Base-by-base conservation (phyloP, 2,113 vertebrate species). In the Theristicus caerulescens region DNA sequence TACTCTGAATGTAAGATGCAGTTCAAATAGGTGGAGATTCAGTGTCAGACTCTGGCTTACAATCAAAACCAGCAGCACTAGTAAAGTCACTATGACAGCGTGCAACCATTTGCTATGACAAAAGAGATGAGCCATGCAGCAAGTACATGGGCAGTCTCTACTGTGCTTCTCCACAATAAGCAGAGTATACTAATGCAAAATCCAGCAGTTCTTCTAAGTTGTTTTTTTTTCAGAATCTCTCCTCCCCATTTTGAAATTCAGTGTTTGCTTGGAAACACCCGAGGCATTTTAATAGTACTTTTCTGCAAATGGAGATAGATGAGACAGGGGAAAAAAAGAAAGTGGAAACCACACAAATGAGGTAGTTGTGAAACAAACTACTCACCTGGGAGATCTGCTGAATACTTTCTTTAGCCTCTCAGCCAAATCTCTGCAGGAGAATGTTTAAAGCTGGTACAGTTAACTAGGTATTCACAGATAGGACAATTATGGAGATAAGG, bases 121-220 rank as follows among this genome's bases (percentile, higher is more conserved):
- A 83, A 86, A 81, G 52, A 82, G 36, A 57, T 38, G 27, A 93
- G 46, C 32, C 46, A 62, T 2, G 11, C 34, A 79, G 65, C 24
- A 65, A 61, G n/a, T n/a, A 66, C 61, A 36, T 1, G 8, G 36
- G 34, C 61, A 86, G 26, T 20, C 54, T 92, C 81, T 84, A 13
- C 51, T 87, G 91, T 85, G 89, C 91, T 89, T 89, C 83, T 95
- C 77, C 78, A 82, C 70, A 73, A 61, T 12, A 72, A 82, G 52
- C 55, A 77, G 58, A 95, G 46, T 15, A 77, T 19, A 32, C 15
- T n/a, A 58, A 69, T 19, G 7, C 29, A 86, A 93, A 93, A 71
- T 66, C 24, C 69, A 95, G 57, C 27, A 69, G 29, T 57, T 65
- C 32, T 66, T 32, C 26, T 52, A 51, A 90, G 31, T 22, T 18